Base-by-base conservation (phyloP, 2,888 invertebrate species). In the Scotopteryx bipunctaria region DNA sequence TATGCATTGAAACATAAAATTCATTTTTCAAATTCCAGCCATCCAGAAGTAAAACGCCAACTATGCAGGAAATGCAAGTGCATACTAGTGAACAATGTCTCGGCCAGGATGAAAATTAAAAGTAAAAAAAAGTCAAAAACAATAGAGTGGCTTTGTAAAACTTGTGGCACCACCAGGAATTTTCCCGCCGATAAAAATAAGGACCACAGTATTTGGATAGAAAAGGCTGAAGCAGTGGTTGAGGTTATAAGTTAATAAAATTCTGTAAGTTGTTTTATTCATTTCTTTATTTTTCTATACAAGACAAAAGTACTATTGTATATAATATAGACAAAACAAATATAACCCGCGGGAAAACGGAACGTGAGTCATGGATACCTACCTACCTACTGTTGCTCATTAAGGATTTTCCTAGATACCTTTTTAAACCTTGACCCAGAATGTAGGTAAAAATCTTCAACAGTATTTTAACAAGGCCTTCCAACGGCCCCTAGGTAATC, bases 61-160 rank as follows among this genome's bases (percentile, higher is more conserved):
- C 71, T 93, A 33, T 93, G 93, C 63, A 93, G 93, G 68, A 88
- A 84, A 58, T 93, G 93, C 61, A 83, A 90, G 42, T 85, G 90
- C 46, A 83, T 91, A 3, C 76, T 93, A 0, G 79, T 92, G 31
- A 76, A 91, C 16, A 89, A 91, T 17, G 76, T 87, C 46, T 91
- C 93, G 3, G 91, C 89, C 0, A 88, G 69, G 59, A 86, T 92
- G 59, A 86, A 91, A 62, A 69, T 92, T 6, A 81, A 81, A 62
- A 88, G 73, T 9, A 91, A 83, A 54, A 74, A 80, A 2, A 90
- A 89, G 54, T 71, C 70, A 25, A 84, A 87, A 57, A 58, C 55
- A 15, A 66, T 92, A 11, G 75, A 83, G 61, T 92, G 89, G 86
- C 84, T 76, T 0, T 93, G 93, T 61, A 72, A 73, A 0, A 79